Evolutionary conservation across 2,113 vertebrate genomes (phyloP).

Genomic region (Columbina picui): DNA sequence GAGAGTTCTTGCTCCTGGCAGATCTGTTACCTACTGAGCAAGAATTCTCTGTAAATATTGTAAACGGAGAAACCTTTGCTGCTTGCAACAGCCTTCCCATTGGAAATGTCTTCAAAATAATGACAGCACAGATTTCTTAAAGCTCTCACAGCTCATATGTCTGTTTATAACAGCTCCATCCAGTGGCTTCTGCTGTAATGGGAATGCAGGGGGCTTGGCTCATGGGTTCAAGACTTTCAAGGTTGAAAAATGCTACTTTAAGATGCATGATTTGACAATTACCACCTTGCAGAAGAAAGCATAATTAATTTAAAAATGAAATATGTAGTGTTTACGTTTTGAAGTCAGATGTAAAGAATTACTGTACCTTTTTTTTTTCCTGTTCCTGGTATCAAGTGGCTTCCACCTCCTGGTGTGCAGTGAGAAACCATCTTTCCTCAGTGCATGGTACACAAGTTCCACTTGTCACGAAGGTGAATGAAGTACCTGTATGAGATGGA

Average conservation of each 20-base stretch:
- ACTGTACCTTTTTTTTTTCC: neutral
- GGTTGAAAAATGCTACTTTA: neutral
- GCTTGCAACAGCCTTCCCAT: neutral
- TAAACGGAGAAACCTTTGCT: neutral
- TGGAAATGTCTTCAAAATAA: neutral
- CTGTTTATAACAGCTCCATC: slow-evolving; percentile 53
- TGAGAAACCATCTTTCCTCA: neutral
- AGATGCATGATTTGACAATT: neutral
- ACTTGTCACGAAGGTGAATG: neutral
- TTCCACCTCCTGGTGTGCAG: neutral
- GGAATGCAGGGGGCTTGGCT: neutral
- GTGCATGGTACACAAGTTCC: slow-evolving; percentile 7
- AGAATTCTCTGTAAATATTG: neutral
- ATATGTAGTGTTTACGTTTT: neutral
- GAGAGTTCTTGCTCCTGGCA: neutral
- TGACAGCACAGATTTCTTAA: neutral
- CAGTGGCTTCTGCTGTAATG: neutral
- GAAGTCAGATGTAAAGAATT: neutral
- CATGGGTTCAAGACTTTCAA: neutral
- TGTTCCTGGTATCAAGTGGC: neutral
- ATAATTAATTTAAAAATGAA: neutral
- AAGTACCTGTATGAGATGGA: neutral
- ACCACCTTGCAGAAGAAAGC: neutral
- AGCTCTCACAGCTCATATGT: neutral
- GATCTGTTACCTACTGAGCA: neutral